Conservation (phyloP, 2,888 invertebrate genomes). For the Tiliacea aurago region DNA sequence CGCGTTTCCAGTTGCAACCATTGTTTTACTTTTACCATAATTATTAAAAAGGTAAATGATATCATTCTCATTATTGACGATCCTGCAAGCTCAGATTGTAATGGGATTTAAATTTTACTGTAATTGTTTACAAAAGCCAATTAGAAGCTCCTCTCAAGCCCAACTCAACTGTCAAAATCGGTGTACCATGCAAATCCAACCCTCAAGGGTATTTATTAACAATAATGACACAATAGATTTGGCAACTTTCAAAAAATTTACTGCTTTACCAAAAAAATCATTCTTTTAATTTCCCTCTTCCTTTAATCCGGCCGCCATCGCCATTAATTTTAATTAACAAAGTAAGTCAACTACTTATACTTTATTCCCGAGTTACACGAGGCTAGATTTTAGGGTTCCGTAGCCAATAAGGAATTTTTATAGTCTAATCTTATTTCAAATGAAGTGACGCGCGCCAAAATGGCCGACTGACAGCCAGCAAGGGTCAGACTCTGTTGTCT, state of each 20-base stretch:
- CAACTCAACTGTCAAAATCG: background rate
- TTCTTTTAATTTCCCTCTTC: background rate
- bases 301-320: too few relatives aligned
- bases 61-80: background rate
- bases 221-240: conserved; percentile 21
- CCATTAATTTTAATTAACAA: conserved; percentile 23
- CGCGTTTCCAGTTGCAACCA: too few relatives aligned
- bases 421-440: too few relatives aligned
- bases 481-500: conserved; percentile 32
- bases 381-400: too few relatives aligned
- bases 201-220: background rate
- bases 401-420: too few relatives aligned
- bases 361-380: too few relatives aligned
- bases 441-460: conserved; percentile 11
- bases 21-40: background rate
- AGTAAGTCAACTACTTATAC: background rate
- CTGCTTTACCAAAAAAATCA: conserved; percentile 9
- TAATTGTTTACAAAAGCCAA: background rate
- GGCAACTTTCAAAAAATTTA: conserved; percentile 5
- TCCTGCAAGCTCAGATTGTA: background rate
- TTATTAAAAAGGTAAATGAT: background rate
- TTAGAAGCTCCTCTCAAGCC: too few relatives aligned
- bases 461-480: conserved; percentile 23
- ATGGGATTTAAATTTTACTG: too few relatives aligned
- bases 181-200: conserved; percentile 11